Evolutionary conservation across 2,888 invertebrate genomes (phyloP).

Genomic region (Erpobdella octoculata): DNA sequence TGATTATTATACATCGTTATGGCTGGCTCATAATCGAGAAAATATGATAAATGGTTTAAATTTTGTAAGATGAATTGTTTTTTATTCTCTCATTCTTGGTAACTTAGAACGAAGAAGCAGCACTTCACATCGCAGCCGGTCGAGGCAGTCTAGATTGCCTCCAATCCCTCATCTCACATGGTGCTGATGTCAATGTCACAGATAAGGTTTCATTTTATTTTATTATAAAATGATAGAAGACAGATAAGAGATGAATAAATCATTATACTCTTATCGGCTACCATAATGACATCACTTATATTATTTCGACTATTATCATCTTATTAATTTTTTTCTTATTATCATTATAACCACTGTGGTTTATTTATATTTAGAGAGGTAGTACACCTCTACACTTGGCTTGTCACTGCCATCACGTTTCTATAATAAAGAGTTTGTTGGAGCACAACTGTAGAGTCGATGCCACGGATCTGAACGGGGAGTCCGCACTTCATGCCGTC

Average conservation of each 20-base stretch:
- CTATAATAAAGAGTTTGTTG: constrained; percentile 58
- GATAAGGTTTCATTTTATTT: constrained; percentile 51
- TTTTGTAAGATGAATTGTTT: no score
- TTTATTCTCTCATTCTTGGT: not conserved
- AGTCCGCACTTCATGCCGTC: constrained; percentile 61
- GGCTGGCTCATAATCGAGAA: no score
- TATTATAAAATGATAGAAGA: not conserved
- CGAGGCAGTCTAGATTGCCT: constrained; percentile 57
- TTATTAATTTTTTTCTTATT: not conserved
- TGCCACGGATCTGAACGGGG: constrained; percentile 49
- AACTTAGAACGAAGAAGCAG: constrained; percentile 57
- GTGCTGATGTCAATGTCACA: constrained; percentile 54
- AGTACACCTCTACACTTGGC: constrained; percentile 61
- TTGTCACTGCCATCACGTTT: constrained; percentile 56
- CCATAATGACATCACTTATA: not conserved
- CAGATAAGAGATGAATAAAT: not conserved
- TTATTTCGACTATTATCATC: not conserved
- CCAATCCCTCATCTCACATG: constrained; percentile 54
- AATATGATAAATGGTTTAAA: no score
- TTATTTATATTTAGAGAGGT: constrained; percentile 40
- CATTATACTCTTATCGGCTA: not conserved
- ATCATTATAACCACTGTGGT: not conserved
- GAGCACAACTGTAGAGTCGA: constrained; percentile 62
- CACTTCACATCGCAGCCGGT: constrained; percentile 56
- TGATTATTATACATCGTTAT: no score